Evolutionary conservation across 2,113 vertebrate species (phyloP).

Genomic region (Callaeas wilsoni): DNA sequence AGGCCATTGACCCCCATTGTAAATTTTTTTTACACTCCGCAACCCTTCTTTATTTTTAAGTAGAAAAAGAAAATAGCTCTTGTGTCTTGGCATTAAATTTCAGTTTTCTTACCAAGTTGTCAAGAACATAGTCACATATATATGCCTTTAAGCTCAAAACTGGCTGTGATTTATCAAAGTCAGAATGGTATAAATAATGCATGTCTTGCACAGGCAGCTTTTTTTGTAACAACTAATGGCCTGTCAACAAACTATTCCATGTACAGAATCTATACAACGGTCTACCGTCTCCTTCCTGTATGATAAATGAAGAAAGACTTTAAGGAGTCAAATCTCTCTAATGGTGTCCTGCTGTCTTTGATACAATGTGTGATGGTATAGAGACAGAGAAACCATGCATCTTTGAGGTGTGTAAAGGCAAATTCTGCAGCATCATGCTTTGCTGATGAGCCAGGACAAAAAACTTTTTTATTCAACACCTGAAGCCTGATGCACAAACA

Average conservation of each 20-base stretch:
- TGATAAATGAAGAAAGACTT: neutral
- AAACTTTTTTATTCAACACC: neutral
- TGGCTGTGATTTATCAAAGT: slow-evolving; percentile 6
- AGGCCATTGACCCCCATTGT: neutral
- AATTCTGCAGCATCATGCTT: slow-evolving; percentile 5
- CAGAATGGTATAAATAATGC: slow-evolving; percentile 4
- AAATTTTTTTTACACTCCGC: neutral
- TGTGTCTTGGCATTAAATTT: neutral
- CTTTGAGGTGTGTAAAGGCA: neutral
- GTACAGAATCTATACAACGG: neutral
- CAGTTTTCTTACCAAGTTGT: neutral
- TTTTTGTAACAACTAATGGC: neutral
- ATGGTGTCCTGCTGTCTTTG: neutral
- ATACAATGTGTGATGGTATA: neutral
- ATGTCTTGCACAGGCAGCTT: neutral
- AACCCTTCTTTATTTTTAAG: neutral
- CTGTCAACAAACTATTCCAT: neutral
- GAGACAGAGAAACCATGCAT: neutral
- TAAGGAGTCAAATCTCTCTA: neutral
- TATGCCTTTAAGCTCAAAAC: neutral
- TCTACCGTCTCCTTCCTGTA: neutral
- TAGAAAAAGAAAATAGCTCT: neutral
- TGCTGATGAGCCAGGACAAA: neutral
- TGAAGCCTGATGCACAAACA: neutral
- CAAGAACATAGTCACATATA: neutral